These are phyloP conservation scores for Aethina tumida DNA, from an alignment of 1,140 invertebrate species.

Conservation along the genomic window DNA sequence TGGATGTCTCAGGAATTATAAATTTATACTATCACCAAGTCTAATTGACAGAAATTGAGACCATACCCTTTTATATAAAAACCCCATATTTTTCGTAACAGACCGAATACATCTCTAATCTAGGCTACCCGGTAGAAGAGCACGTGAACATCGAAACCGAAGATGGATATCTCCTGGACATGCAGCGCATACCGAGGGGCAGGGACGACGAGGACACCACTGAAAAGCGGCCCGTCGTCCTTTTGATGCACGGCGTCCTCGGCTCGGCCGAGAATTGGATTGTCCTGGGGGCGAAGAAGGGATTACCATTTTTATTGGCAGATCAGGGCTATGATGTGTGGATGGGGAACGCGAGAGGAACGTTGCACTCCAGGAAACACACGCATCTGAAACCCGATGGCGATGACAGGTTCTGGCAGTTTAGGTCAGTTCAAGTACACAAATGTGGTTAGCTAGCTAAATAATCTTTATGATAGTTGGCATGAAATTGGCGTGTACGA, in stretches of 20 bases:
- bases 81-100: too few species aligned
- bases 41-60: too few species aligned
- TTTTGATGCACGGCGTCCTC: conserved; percentile 39
- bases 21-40: too few species aligned
- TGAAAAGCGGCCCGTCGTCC: conserved; percentile 11
- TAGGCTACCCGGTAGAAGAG: background rate
- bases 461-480: too few species aligned
- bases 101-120: background rate
- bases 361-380: conserved; percentile 52
- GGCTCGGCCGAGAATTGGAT: conserved; percentile 23
- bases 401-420: background rate
- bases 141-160: background rate
- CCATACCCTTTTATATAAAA: too few species aligned
- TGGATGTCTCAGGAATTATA: too few species aligned
- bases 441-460: too few species aligned
- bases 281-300: conserved; percentile 18
- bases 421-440: background rate
- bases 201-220: conserved; percentile 1
- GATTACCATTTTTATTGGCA: conserved; percentile 26
- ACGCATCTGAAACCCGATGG: conserved; percentile 36
- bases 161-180: conserved; percentile 49
- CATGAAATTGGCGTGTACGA: conserved; percentile 42
- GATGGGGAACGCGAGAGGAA: conserved; percentile 64
- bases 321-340: conserved; percentile 40
- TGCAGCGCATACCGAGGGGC: conserved; percentile 51